Base-by-base conservation (phyloP, 2,888 invertebrate species). In the Alloplasta piceator region DNA sequence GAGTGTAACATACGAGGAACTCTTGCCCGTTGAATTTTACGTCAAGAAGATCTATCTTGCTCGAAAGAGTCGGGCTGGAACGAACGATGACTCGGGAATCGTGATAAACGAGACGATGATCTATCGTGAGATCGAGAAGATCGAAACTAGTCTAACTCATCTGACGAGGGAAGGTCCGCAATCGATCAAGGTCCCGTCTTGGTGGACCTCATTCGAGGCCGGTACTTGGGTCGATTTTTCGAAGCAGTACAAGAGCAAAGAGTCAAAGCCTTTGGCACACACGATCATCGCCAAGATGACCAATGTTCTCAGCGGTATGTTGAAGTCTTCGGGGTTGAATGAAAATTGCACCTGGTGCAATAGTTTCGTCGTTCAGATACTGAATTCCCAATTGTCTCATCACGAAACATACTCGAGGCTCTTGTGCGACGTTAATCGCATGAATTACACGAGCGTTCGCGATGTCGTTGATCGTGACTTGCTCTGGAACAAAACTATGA, bases 401-500 rank as follows among this genome's bases (percentile, higher is more conserved):
- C 94, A 94, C 85, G 92, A 92, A 66, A 93, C 93, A 76, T 94
- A 94, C 83, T 93, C 93, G 70, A 90, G 89, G 5, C 88, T 94
- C 10, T 86, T 94, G 6, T 94, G 94, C 78, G 92, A 92, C 41
- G 83, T 94, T 61, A 88, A 92, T 43, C 85, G 90, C n/a, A 89
- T 94, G 90, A 90, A 87, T 60, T 82, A 92, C 16, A 89, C 91
- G 0, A 93, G 93, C 1, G 86, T 94, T 0, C 91, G 93, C 74
- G 86, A 88, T 7, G 87, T 91, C 0, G 85, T 94, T 14, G 91
- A 93, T 75, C 92, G 92, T 26, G 93, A 94, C 81, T 94, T 94
- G 87, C 93, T 94, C 74, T 94, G 94, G 94, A 94, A 94, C 74
- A 94, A 94, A 92, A 93, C 94, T 0, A 86, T 93, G 12, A 92